phyloP scores from a whole-genome alignment of 2,797 vertebrate species.

The Mionectes olivaceus region DNA sequence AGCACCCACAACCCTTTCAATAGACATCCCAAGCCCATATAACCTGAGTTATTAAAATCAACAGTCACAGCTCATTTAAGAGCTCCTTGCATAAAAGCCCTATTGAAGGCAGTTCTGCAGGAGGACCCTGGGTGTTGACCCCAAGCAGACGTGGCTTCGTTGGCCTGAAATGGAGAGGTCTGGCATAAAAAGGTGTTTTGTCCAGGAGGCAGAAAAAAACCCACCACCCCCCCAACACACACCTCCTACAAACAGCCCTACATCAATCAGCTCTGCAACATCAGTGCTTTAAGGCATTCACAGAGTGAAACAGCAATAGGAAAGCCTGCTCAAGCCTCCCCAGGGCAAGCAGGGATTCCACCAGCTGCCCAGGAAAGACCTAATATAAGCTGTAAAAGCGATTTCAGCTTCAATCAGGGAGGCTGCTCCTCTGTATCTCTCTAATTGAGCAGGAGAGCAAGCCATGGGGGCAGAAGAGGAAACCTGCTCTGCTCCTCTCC shows the following conservation, averaged over 20 bases:
- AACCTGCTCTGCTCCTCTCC: not conserved
- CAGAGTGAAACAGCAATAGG: not conserved
- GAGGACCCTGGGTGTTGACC: not conserved
- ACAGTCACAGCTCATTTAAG: not conserved
- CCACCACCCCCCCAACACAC: not conserved
- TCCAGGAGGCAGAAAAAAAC: not conserved
- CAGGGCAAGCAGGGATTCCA: not conserved
- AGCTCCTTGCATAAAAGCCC: not conserved
- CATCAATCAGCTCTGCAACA: not conserved
- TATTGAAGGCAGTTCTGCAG: not conserved
- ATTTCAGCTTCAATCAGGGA: not conserved
- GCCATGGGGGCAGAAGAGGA: not conserved
- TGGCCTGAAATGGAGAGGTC: not conserved
- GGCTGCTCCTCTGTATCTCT: not conserved
- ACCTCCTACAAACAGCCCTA: not conserved
- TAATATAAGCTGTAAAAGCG: not conserved
- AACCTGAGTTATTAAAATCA: not conserved
- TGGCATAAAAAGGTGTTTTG: slow-evolving; percentile 12
- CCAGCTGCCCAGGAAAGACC: not conserved
- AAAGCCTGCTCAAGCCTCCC: not conserved
- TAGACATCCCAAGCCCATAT: not conserved
- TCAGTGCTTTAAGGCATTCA: not conserved
- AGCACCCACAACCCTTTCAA: not conserved
- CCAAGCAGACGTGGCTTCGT: not conserved
- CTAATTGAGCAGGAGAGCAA: slow-evolving; percentile 20